Evolutionary conservation across 1,140 invertebrate genomes (phyloP), one percentile per base, ranked within the genome.

Genomic region (Ceratosolen fusciceps): DNA sequence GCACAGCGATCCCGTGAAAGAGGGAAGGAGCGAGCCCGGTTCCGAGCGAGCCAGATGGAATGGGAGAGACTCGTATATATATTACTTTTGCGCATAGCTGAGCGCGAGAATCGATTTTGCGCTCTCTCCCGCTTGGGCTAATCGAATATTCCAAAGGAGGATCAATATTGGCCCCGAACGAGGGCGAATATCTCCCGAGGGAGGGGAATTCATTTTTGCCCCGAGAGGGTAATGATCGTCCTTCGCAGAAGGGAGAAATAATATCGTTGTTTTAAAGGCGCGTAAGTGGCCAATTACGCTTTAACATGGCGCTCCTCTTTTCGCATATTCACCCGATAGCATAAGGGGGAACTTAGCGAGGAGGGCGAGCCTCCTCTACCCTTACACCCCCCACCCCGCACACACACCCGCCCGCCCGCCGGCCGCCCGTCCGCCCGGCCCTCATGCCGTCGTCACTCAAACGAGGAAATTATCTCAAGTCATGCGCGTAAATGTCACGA

Each of bases 1-100:
- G 67, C 37, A n/a, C n/a, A 26, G 72, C 83, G 80, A 85, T 82
- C 37, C 74, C 79, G 79, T 65, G 43, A 82, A 52, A 71, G 47
- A 31, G n/a, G 7, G 26, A 49, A 19, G 19, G 24, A 71, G 26
- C 26, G 56, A 29, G 2, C 4, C 2, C 16, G 56, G 1, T 58
- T 47, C 65, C 8, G 80, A 65, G 39, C 26, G 72, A 62, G n/a
- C 12, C 26, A 73, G 58, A 26, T 12, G 39, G 52, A 49, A n/a
- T 39, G 58, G 24, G 43, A 49, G 4, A n/a, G 37, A 29, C 37
- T n/a, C 79, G 31, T 47, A 39, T 58, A n/a, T n/a, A 80, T 77
- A 80, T 80, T 77, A 80, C 74, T 65, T 80, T 70, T 68, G 49
- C 24, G 75, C 49, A 77, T 65, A 65, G 60, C 60, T 65, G 75